These are phyloP conservation scores for Archips crataeganus DNA, from an alignment of 2,888 invertebrate genomes.

Conservation along the genomic window DNA sequence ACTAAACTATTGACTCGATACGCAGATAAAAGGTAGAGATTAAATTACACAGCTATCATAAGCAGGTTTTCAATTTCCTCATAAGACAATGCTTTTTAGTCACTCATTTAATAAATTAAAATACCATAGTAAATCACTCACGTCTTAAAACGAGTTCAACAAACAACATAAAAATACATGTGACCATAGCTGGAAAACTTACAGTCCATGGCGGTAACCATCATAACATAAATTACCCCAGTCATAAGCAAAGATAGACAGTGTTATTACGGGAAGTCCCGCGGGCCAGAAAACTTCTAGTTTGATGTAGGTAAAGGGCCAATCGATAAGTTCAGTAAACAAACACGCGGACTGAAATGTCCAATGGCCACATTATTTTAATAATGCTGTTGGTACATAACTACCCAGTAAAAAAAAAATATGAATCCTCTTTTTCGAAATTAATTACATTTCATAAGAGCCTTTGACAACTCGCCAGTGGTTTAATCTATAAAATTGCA, in stretches of 20 bases:
- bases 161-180: background rate
- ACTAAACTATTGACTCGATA: too few relatives aligned
- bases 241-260: conserved; percentile 29
- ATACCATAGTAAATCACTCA: too few relatives aligned
- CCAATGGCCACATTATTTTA: background rate
- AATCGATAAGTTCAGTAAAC: conserved; percentile 17
- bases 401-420: background rate
- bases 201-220: background rate
- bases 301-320: conserved; percentile 30
- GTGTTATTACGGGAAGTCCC: conserved; percentile 23
- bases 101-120: too few relatives aligned
- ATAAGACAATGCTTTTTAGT: too few relatives aligned
- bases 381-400: background rate
- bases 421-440: too few relatives aligned
- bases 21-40: too few relatives aligned
- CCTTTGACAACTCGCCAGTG: too few relatives aligned
- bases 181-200: background rate
- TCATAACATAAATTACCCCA: conserved; percentile 17
- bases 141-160: too few relatives aligned
- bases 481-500: too few relatives aligned
- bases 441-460: too few relatives aligned
- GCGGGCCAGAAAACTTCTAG: conserved; percentile 19
- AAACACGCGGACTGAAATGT: background rate
- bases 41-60: too few relatives aligned
- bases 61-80: too few relatives aligned